Base-by-base conservation (phyloP, 2,113 vertebrate genomes). In the Pavo muticus region DNA sequence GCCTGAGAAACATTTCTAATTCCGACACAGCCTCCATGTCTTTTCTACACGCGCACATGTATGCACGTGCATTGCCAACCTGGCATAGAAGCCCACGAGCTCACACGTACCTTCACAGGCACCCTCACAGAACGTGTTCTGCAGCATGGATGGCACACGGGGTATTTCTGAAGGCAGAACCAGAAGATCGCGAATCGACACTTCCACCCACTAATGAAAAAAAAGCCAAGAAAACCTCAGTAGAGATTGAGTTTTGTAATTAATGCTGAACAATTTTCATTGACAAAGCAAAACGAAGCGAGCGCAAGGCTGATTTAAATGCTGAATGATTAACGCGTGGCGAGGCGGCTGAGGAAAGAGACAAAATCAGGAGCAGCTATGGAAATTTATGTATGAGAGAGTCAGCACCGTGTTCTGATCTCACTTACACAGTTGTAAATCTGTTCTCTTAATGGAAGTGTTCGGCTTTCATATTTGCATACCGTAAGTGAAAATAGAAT, bases 261-360 rank as follows among this genome's bases (percentile, higher is more conserved):
- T 92, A 97, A 97, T 83, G 97, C 94, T 96, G 95, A 96, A 73
- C 91, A 67, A 54, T 97, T 97, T 97, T 96, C 96, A 97, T 81
- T 97, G 97, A 98, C 96, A 97, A 97, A 97, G 97, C 93, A 95
- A 90, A 97, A 96, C 93, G 91, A 79, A 84, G 61, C 64, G 56
- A 77, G 90, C 94, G 88, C 91, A 96, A 94, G 91, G 91, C 95
- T 95, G 94, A 96, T 96, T 94, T 96, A 96, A 94, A 95, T 95
- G 82, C 75, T 90, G 76, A 86, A 92, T 94, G 96, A 97, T 97
- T 97, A 96, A 97, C 76, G 65, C 88, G 44, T 24, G 24, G 86
- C 90, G 97, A 97, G 73, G 75, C 68, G 18, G 59, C 79, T 67
- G 89, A 96, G 61, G 81, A 88, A 90, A 86, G 84, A 91, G 76